These are phyloP conservation scores for Drosophila cardini DNA, from an alignment of 1,140 invertebrate genomes.

Conservation along the genomic window DNA sequence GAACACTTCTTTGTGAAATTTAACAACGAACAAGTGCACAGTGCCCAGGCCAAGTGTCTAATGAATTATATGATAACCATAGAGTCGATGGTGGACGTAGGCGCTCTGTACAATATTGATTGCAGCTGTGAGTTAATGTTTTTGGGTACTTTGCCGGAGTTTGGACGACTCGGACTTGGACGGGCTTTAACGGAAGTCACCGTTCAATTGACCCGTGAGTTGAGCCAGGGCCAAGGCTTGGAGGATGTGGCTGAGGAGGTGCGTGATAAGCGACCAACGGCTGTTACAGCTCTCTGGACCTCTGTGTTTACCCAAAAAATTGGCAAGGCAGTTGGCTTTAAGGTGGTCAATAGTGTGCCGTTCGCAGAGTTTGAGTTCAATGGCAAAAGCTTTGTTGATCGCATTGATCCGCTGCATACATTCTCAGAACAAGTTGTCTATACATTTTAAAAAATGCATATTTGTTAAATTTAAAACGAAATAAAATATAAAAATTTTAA, in stretches of 20 bases:
- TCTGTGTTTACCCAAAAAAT: slow-evolving; percentile 86
- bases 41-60: slow-evolving; percentile 85
- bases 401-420: slow-evolving; percentile 81
- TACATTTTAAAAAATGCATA: slow-evolving; percentile 37
- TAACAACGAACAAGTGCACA: slow-evolving; percentile 86
- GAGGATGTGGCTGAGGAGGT: slow-evolving; percentile 84
- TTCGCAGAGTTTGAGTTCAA: slow-evolving; percentile 86
- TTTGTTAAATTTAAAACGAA: slow-evolving; percentile 11
- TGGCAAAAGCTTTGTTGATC: slow-evolving; percentile 86
- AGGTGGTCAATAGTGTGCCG: slow-evolving; percentile 84
- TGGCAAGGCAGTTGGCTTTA: slow-evolving; percentile 85
- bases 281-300: slow-evolving; percentile 87
- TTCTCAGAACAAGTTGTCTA: slow-evolving; percentile 57
- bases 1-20: slow-evolving; percentile 87
- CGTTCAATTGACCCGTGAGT: slow-evolving; percentile 85
- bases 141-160: slow-evolving; percentile 86
- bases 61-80: slow-evolving; percentile 87
- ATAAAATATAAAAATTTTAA: slow-evolving; percentile 46
- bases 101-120: slow-evolving; percentile 86
- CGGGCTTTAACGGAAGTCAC: slow-evolving; percentile 85
- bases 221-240: slow-evolving; percentile 85
- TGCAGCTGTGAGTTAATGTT: slow-evolving; percentile 89
- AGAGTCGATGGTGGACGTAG: slow-evolving; percentile 87
- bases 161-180: slow-evolving; percentile 86
- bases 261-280: slow-evolving; percentile 85